These are phyloP conservation scores for Malacoctenus gilli DNA, from an alignment of 2,797 vertebrate species.

Conservation along the genomic window DNA sequence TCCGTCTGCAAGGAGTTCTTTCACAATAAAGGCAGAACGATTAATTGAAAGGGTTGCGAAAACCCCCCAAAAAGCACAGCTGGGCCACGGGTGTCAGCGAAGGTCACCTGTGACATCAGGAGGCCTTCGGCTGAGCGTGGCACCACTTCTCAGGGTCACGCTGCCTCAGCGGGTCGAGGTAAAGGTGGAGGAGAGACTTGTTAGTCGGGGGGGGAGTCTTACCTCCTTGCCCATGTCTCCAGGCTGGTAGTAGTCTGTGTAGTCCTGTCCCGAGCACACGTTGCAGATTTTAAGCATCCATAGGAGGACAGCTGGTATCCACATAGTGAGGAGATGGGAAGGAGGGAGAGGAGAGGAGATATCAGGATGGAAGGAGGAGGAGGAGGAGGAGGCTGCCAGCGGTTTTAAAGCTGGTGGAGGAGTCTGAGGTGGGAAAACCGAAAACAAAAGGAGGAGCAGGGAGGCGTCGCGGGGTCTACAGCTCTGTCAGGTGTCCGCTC, in stretches of 20 bases:
- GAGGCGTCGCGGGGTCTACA: conserved; percentile 34
- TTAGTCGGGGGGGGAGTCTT: conserved; percentile 22
- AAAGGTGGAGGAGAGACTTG: not conserved
- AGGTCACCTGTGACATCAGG: no score
- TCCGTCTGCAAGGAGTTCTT: no score
- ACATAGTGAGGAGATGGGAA: conserved; percentile 77
- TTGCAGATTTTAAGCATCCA: conserved; percentile 74
- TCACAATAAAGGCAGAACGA: no score
- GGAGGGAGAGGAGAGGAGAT: conserved; percentile 37
- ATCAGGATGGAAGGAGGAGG: conserved; percentile 35
- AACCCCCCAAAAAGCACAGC: no score
- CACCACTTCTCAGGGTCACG: no score
- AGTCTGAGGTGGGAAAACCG: conserved; percentile 25
- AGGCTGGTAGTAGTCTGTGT: conserved; percentile 64
- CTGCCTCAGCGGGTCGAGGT: no score
- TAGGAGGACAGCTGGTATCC: conserved; percentile 76
- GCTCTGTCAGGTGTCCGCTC: conserved; percentile 43
- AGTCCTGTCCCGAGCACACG: conserved; percentile 73
- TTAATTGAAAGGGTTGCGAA: no score
- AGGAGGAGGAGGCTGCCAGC: conserved; percentile 6
- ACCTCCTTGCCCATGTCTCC: conserved; percentile 75
- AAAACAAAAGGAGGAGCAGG: conserved; percentile 37
- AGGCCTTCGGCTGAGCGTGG: no score
- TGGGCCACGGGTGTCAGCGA: no score
- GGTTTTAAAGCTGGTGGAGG: conserved; percentile 32